Evolutionary conservation across 2,888 invertebrate species (phyloP).

Genomic region (Maniola hyperantus): DNA sequence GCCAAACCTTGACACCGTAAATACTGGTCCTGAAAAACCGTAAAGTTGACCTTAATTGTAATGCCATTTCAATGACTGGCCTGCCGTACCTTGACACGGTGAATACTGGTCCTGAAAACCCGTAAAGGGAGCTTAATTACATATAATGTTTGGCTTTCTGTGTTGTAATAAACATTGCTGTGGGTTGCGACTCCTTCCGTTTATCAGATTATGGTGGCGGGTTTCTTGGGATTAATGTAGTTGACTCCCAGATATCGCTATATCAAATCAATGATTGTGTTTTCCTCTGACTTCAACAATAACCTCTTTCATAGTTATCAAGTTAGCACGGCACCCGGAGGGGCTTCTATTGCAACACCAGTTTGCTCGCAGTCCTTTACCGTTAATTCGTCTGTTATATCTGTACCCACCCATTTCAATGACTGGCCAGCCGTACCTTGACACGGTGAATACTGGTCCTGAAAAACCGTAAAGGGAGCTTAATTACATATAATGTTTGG

Average conservation of each 20-base stretch:
- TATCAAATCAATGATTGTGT: slow-evolving; percentile 48
- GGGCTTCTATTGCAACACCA: slow-evolving; percentile 52
- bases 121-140: neutral
- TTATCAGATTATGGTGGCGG: too few relatives aligned
- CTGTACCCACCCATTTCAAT: slow-evolving; percentile 49
- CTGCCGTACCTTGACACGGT: slow-evolving; percentile 52
- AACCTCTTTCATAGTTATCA: slow-evolving; percentile 48
- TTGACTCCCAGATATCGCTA: neutral
- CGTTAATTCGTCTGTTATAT: slow-evolving; percentile 46
- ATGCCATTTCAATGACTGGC: slow-evolving; percentile 50
- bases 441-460: slow-evolving; percentile 34
- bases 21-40: slow-evolving; percentile 33
- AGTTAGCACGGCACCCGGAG: slow-evolving; percentile 49
- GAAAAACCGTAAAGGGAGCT: neutral
- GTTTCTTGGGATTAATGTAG: too few relatives aligned
- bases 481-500: neutral
- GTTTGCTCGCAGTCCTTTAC: slow-evolving; percentile 45
- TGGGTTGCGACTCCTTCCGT: too few relatives aligned
- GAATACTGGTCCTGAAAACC: neutral
- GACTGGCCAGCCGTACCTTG: slow-evolving; percentile 54
- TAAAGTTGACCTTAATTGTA: neutral
- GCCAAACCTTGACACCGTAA: slow-evolving; percentile 51
- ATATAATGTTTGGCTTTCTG: neutral
- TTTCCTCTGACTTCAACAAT: slow-evolving; percentile 45
- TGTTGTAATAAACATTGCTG: too few relatives aligned